Conservation (phyloP, 1,140 invertebrate species). For the Drosophila funebris region DNA sequence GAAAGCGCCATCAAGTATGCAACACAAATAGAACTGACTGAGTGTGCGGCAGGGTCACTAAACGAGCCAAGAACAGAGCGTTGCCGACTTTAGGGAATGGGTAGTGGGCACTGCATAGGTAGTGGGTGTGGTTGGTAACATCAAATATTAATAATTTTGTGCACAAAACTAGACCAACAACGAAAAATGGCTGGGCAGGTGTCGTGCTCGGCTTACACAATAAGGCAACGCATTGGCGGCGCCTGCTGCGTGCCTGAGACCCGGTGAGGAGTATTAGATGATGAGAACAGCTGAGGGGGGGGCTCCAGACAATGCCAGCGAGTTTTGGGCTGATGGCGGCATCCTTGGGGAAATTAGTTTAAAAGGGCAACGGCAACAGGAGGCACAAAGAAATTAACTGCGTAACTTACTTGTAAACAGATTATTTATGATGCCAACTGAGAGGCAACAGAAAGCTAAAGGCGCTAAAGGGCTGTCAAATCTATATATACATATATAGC, state of each 20-base stretch:
- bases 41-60: neutral
- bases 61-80: neutral
- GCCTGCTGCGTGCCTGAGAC: slow-evolving; percentile 63
- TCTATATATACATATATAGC: neutral
- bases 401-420: slow-evolving; percentile 79
- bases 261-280: neutral
- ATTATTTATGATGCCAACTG: slow-evolving; percentile 73
- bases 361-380: slow-evolving; percentile 58
- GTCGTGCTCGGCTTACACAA: slow-evolving; percentile 74
- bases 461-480: slow-evolving; percentile 20
- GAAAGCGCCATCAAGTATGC: slow-evolving; percentile 70
- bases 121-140: slow-evolving; percentile 22
- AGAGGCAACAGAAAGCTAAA: neutral
- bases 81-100: neutral
- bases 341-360: slow-evolving; percentile 78
- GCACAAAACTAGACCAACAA: slow-evolving; percentile 58
- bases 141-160: slow-evolving; percentile 78
- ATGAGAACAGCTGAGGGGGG: neutral
- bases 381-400: slow-evolving; percentile 69
- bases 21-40: slow-evolving; percentile 48
- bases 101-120: neutral
- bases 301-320: slow-evolving; percentile 24
- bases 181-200: slow-evolving; percentile 60
- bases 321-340: slow-evolving; percentile 10
- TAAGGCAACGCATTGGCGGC: slow-evolving; percentile 57